These are phyloP conservation scores for Tetrax tetrax DNA, from an alignment of 2,113 vertebrate species.

Conservation along the genomic window DNA sequence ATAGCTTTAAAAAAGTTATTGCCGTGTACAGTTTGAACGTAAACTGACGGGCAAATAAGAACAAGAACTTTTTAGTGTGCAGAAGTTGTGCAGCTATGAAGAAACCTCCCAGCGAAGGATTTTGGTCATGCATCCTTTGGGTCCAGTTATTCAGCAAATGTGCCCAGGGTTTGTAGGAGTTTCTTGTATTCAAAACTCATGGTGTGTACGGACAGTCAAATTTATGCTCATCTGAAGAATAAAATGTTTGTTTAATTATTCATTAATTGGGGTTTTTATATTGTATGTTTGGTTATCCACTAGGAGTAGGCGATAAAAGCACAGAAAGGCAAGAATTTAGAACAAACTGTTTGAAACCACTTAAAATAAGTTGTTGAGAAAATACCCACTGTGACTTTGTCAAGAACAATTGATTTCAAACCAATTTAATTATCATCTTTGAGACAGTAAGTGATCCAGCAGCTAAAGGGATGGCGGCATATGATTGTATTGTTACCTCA, in stretches of 20 bases:
- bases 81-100: background rate
- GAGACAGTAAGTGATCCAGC: background rate
- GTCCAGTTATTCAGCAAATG: background rate
- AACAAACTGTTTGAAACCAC: background rate
- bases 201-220: background rate
- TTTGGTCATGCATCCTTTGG: background rate
- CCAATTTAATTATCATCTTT: background rate
- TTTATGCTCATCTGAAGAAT: background rate
- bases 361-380: background rate
- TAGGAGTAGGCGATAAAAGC: background rate
- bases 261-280: background rate
- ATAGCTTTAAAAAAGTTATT: background rate
- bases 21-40: fast-evolving
- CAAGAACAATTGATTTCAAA: background rate
- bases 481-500: background rate
- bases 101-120: background rate
- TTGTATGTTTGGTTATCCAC: background rate
- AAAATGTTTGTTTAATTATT: background rate
- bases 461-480: background rate
- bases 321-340: background rate
- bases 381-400: background rate
- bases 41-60: no score
- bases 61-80: background rate
- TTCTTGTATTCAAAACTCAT: background rate
- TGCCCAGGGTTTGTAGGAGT: background rate